phyloP scores from a whole-genome alignment of 2,113 vertebrate genomes.

The Entelurus aequoreus region DNA sequence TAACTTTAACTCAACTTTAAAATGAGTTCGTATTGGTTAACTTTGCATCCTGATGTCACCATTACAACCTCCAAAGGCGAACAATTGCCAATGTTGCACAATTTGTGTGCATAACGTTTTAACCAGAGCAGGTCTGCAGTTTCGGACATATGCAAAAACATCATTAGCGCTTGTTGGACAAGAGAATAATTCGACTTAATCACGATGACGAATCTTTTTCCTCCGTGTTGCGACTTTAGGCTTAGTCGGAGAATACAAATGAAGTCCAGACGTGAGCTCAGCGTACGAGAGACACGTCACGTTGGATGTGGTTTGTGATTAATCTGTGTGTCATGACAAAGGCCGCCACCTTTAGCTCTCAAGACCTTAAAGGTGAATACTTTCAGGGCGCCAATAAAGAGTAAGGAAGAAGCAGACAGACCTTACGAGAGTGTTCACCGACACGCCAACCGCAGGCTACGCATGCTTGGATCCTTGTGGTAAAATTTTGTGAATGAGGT shows the following conservation, averaged over 20 bases:
- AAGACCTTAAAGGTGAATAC: conserved; percentile 49
- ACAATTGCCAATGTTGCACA: too few relatives aligned
- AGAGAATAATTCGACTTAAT: not conserved
- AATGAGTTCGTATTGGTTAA: too few relatives aligned
- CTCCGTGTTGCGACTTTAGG: conserved; percentile 2
- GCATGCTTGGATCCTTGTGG: conserved; percentile 63
- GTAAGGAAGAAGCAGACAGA: conserved; percentile 30
- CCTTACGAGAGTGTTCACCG: conserved; percentile 37
- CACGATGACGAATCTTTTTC: conserved; percentile 35
- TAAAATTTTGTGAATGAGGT: conserved; percentile 66
- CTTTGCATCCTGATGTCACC: conserved; percentile 26
- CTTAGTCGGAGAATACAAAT: conserved; percentile 14
- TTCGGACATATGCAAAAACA: conserved; percentile 47
- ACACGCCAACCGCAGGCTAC: conserved; percentile 57
- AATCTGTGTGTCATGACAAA: conserved; percentile 50
- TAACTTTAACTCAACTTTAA: too few relatives aligned
- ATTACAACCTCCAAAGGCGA: too few relatives aligned
- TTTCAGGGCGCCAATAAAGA: conserved; percentile 27
- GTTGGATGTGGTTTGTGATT: conserved; percentile 55
- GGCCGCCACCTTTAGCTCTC: conserved; percentile 48
- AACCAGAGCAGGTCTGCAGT: conserved; percentile 37
- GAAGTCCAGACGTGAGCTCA: conserved; percentile 9
- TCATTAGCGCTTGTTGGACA: conserved; percentile 19
- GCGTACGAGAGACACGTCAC: conserved; percentile 37
- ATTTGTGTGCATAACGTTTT: too few relatives aligned